A percentile compares a stretch with the other conserved stretches of the same genome.
phyloP scores from a whole-genome alignment of 1,140 invertebrate genomes.

The Lepidurus packardi region DNA sequence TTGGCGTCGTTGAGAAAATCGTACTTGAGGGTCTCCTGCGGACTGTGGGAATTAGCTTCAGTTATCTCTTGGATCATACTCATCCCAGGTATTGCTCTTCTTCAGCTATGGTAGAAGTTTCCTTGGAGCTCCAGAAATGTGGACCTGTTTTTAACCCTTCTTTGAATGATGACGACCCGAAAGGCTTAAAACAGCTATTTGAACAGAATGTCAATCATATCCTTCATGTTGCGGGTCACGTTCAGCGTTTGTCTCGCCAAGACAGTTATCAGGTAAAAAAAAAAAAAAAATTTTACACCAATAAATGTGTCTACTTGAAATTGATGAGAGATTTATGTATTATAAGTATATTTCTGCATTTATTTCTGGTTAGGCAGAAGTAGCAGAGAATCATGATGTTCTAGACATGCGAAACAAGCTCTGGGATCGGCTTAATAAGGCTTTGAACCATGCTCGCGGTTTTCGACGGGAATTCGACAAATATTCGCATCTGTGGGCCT shows the following conservation, averaged over 20 bases:
- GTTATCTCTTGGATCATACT: constrained; percentile 86
- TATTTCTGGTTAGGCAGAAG: not conserved
- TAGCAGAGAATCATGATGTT: constrained; percentile 58
- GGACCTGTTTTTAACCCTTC: constrained; percentile 66
- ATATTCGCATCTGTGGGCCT: constrained; percentile 32
- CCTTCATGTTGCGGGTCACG: constrained; percentile 68
- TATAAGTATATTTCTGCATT: not conserved
- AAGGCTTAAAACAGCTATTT: constrained; percentile 70
- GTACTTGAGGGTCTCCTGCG: constrained; percentile 71
- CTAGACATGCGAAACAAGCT: constrained; percentile 67
- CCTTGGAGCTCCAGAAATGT: constrained; percentile 72
- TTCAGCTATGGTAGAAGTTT: constrained; percentile 74
- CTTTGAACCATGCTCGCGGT: constrained; percentile 40
- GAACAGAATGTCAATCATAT: constrained; percentile 73
- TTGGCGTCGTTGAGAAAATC: constrained; percentile 78
- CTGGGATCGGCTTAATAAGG: constrained; percentile 51
- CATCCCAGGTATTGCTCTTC: constrained; percentile 63
- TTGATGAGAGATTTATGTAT: not conserved
- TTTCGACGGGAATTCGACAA: constrained; percentile 25
- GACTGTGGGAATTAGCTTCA: constrained; percentile 69
- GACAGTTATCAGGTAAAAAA: not conserved
- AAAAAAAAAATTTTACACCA: not conserved
- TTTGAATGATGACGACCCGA: constrained; percentile 66
- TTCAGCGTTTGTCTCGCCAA: constrained; percentile 51
- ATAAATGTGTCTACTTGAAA: not conserved